phyloP scores from a whole-genome alignment of 2,113 vertebrate genomes.

The Scatophagus argus region DNA sequence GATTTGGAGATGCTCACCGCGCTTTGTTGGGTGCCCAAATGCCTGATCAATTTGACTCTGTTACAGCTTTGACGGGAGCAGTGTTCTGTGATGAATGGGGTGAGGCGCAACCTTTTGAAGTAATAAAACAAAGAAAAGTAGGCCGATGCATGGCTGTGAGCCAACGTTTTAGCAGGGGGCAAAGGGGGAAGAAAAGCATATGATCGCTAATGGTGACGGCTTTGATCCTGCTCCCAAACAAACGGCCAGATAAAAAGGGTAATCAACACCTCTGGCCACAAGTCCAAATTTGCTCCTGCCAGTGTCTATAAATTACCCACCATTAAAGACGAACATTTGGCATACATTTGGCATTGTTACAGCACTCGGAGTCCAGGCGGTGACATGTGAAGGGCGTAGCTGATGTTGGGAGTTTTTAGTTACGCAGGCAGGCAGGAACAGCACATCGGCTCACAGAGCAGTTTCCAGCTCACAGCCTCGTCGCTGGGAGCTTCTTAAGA shows the following conservation, averaged over 20 bases:
- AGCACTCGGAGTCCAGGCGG: constrained; percentile 35
- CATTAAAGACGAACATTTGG: constrained; percentile 69
- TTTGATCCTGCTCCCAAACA: constrained; percentile 74
- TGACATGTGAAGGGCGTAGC: constrained; percentile 44
- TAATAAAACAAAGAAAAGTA: constrained; percentile 73
- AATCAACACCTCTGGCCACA: constrained; percentile 71
- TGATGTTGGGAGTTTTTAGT: constrained; percentile 17
- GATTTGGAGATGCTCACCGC: constrained; percentile 53
- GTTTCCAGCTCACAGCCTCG: constrained; percentile 34
- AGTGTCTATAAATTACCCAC: constrained; percentile 67
- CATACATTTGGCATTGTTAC: constrained; percentile 63
- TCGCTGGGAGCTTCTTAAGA: constrained; percentile 58
- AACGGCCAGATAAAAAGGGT: constrained; percentile 69
- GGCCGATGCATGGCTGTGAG: constrained; percentile 56
- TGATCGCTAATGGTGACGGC: constrained; percentile 63
- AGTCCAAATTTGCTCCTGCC: constrained; percentile 68
- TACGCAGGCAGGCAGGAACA: constrained; percentile 32
- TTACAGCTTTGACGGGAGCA: constrained; percentile 61
- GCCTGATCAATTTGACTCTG: constrained; percentile 68
- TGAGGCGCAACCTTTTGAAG: constrained; percentile 72
- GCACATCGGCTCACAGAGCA: neutral
- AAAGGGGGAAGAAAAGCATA: constrained; percentile 39
- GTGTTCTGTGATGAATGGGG: constrained; percentile 66
- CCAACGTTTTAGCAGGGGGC: constrained; percentile 53
- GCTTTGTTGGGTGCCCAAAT: constrained; percentile 63